Evolutionary conservation across 2,797 vertebrate genomes (phyloP), one percentile per base, ranked within the genome.

Genomic region (Siniperca scherzeri): DNA sequence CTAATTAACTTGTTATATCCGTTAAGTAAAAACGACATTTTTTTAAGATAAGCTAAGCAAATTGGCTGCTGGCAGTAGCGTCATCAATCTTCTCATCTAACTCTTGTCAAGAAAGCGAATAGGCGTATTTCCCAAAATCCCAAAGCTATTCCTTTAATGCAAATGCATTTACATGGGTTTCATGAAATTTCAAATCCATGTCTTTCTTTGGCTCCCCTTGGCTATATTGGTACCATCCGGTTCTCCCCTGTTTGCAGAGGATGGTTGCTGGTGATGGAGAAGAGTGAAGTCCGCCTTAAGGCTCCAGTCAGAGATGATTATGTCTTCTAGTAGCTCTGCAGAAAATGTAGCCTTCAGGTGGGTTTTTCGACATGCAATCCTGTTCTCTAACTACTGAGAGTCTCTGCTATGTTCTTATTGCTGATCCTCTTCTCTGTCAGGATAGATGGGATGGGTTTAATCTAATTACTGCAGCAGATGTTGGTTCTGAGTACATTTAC

Each of bases 401-500:
- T 19, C 40, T 25, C 56, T 21, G 46, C 82, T 70, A 56, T 33
- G 66, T 42, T 65, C 59, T 71, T 33, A 44, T n/a, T 78, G 67
- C 81, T 81, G 57, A 75, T 72, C 55, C 71, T 83, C 74, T 60
- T 46, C 66, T 73, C 75, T 22, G 77, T 83, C 68, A 68, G 80
- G 61, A 85, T 81, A 81, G 78, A 87, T 84, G 78, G 82, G 88
- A 84, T 52, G 78, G 70, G 52, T 88, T 89, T 93, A 82, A 87
- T 89, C 75, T 84, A 91, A 94, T 94, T 90, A 93, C 77, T 80
- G 78, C 56, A 83, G 90, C 92, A 93, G 89, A 94, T 91, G 91
- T 91, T 88, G 42, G 62, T 38, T 55, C 62, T 36, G 79, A 81
- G 69, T 75, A 82, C 73, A 85, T 85, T 82, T 70, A 74, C 82